Evolutionary conservation across 2,113 vertebrate genomes (phyloP).

Genomic region (Agapornis roseicollis): DNA sequence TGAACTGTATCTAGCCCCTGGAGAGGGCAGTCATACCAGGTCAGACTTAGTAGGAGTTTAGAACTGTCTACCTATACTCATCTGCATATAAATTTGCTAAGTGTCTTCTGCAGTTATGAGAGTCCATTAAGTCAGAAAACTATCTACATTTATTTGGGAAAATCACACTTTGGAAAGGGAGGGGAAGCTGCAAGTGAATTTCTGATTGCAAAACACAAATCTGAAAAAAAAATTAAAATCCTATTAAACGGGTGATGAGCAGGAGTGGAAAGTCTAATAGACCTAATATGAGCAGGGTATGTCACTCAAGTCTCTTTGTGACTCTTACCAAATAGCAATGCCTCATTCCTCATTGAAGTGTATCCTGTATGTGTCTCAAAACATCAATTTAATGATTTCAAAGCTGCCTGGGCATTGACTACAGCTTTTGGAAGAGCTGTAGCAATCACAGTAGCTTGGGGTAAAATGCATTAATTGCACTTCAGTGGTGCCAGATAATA

Average conservation of each 20-base stretch:
- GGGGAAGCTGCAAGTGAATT: background rate
- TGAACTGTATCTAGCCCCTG: background rate
- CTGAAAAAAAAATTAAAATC: background rate
- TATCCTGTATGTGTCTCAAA: background rate
- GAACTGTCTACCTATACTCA: background rate
- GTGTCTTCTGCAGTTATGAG: background rate
- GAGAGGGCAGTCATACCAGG: background rate
- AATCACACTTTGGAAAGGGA: background rate
- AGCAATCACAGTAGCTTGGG: background rate
- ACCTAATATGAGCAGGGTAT: background rate
- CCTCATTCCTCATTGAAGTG: background rate
- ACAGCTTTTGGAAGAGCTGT: background rate
- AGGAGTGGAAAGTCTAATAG: background rate
- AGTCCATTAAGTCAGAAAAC: background rate
- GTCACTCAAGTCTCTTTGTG: background rate
- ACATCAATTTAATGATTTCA: background rate
- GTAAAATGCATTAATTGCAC: background rate
- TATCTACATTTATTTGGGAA: background rate
- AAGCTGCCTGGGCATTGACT: background rate
- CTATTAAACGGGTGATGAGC: background rate
- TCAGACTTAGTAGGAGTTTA: background rate
- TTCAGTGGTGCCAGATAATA: background rate
- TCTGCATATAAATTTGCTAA: background rate
- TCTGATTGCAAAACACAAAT: background rate
- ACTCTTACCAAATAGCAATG: background rate